phyloP scores from a whole-genome alignment of 1,140 invertebrate genomes.

The Potamilus streckersoni region DNA sequence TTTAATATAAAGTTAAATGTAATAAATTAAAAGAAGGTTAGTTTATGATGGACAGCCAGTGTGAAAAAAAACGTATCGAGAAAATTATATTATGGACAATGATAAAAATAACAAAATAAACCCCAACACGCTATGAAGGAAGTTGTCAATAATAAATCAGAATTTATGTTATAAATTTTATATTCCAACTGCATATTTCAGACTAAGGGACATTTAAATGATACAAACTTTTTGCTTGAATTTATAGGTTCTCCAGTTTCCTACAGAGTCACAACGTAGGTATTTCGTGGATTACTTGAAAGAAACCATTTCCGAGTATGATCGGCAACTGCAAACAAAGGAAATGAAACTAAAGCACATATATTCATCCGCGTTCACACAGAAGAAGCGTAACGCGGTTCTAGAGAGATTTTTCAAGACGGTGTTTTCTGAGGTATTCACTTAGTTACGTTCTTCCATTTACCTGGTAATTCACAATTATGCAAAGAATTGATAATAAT shows the following conservation, averaged over 20 bases:
- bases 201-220: no score
- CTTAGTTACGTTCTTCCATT: neutral
- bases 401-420: slow-evolving; percentile 98
- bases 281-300: slow-evolving; percentile 94
- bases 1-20: no score
- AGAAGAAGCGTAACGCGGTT: slow-evolving; percentile 91
- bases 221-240: neutral
- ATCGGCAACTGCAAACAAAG: slow-evolving; percentile 81
- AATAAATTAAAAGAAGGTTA: no score
- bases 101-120: no score
- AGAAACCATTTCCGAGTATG: slow-evolving; percentile 83
- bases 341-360: slow-evolving; percentile 83
- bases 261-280: slow-evolving; percentile 81
- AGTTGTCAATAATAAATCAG: no score
- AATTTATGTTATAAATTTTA: no score
- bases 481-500: no score
- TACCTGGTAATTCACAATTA: neutral
- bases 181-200: no score
- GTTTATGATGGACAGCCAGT: no score
- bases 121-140: no score
- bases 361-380: slow-evolving; percentile 93
- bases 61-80: no score
- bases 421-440: slow-evolving; percentile 85
- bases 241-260: slow-evolving; percentile 84
- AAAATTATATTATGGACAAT: no score